Conservation (phyloP, 2,113 vertebrate species). For the Pampusana beccarii region DNA sequence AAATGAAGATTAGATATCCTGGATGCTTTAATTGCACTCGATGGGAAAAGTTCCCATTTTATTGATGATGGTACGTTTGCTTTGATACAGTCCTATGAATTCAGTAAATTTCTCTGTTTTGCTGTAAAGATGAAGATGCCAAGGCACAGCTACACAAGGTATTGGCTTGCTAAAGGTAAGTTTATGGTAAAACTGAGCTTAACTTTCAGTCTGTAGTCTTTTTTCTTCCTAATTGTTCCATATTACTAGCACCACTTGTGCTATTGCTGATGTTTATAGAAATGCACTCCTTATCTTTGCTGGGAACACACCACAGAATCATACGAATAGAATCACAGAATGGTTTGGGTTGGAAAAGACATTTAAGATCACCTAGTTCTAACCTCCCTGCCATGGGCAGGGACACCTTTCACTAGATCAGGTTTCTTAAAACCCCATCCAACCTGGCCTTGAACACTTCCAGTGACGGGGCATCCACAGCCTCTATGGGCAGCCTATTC, state of each 20-base stretch:
- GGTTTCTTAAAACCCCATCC: too few species aligned
- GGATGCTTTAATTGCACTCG: not conserved
- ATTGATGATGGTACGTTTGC: not conserved
- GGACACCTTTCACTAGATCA: too few species aligned
- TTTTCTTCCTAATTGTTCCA: not conserved
- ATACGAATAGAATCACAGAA: too few species aligned
- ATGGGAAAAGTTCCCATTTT: not conserved
- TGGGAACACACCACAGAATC: not conserved
- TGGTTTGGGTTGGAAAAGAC: too few species aligned
- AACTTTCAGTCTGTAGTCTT: not conserved
- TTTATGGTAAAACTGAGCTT: not conserved
- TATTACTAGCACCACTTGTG: not conserved
- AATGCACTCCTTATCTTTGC: not conserved
- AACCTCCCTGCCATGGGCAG: too few species aligned
- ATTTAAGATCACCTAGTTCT: too few species aligned
- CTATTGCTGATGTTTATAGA: not conserved
- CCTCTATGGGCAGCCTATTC: too few species aligned
- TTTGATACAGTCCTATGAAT: not conserved
- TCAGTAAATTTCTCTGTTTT: not conserved
- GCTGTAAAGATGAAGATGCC: not conserved
- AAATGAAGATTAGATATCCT: not conserved
- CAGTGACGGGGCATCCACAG: too few species aligned
- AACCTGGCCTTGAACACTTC: too few species aligned
- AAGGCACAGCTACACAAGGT: not conserved
- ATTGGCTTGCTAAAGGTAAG: not conserved